These are phyloP conservation scores for Emydoidea blandingii DNA, from an alignment of 2,797 vertebrate species.

Conservation along the genomic window DNA sequence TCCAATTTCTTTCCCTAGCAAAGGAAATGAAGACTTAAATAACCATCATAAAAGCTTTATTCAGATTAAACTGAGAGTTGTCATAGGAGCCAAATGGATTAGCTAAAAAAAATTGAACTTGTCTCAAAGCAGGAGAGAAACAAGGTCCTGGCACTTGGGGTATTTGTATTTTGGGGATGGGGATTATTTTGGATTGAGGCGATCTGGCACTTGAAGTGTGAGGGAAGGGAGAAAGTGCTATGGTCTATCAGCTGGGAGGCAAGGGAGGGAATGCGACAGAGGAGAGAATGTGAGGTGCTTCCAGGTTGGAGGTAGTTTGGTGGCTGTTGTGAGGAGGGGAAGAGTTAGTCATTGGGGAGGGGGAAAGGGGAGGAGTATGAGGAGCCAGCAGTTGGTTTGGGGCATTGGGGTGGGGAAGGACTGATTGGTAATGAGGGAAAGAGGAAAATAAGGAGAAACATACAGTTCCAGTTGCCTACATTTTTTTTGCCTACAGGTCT, in stretches of 20 bases:
- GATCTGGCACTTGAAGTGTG: background rate
- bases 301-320: background rate
- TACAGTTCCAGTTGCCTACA: background rate
- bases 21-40: background rate
- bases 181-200: background rate
- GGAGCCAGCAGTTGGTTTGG: background rate
- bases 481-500: rapidly evolving
- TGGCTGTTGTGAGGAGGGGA: background rate
- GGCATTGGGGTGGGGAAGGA: background rate
- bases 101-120: background rate
- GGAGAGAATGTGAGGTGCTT: background rate
- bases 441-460: background rate
- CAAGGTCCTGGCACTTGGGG: background rate
- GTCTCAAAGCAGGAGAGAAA: background rate
- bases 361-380: background rate
- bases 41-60: background rate
- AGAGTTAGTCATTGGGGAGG: background rate
- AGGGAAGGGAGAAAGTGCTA: background rate
- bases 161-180: background rate
- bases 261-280: background rate
- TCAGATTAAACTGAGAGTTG: background rate
- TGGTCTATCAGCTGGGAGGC: background rate
- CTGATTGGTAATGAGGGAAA: background rate
- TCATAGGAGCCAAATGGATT: background rate
- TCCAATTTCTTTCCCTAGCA: background rate